phyloP scores from a whole-genome alignment of 2,113 vertebrate species.

The Tetrao urogallus region DNA sequence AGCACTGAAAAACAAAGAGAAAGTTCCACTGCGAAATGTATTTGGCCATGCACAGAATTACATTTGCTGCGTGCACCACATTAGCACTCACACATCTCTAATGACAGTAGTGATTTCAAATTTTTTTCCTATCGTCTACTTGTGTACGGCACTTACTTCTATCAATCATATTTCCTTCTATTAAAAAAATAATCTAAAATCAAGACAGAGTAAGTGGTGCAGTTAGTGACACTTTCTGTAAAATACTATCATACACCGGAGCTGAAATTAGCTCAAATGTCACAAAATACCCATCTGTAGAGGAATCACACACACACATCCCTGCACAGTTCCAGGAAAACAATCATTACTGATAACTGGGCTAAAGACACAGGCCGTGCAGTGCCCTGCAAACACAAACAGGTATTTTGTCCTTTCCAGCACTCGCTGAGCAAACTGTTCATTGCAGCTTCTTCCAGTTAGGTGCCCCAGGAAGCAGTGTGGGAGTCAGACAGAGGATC shows the following conservation, averaged over 20 bases:
- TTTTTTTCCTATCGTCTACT: not conserved
- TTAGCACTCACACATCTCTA: not conserved
- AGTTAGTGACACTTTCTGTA: not conserved
- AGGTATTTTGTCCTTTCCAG: not conserved
- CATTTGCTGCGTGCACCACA: not conserved
- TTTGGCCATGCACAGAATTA: not conserved
- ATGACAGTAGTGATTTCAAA: not conserved
- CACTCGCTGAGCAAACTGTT: not conserved
- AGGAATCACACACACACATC: not conserved
- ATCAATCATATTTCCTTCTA: not conserved
- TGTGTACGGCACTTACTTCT: not conserved
- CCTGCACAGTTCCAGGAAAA: not conserved
- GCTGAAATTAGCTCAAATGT: slow-evolving; percentile 1
- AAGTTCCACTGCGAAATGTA: not conserved
- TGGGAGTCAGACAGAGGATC: slow-evolving; percentile 16
- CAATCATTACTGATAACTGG: not conserved
- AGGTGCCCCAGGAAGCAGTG: not conserved
- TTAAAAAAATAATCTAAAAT: slow-evolving; percentile 3
- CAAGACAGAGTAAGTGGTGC: not conserved
- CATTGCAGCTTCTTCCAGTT: not conserved
- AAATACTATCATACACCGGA: not conserved
- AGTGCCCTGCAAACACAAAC: not conserved
- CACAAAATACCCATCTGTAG: not conserved
- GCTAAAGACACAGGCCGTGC: not conserved
- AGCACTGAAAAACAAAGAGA: not conserved